These are phyloP conservation scores for Leucophenga maculata DNA, from an alignment of 2,888 invertebrate species.

Conservation along the genomic window DNA sequence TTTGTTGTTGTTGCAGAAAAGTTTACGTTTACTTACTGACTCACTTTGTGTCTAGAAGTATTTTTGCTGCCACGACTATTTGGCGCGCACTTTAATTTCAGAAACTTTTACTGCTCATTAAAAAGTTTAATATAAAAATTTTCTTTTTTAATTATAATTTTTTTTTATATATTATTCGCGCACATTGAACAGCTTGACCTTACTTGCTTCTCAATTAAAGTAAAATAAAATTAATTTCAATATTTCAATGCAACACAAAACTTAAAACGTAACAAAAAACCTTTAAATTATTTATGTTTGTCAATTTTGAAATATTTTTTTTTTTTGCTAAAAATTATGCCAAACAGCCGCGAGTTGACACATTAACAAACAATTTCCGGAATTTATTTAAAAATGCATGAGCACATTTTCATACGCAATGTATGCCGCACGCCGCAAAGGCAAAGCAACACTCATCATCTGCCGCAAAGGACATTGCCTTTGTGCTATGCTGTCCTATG, in stretches of 20 bases:
- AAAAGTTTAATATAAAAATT: not conserved
- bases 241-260: constrained; percentile 6
- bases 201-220: constrained; percentile 17
- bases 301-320: not conserved
- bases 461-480: too few relatives aligned
- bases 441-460: constrained; percentile 18
- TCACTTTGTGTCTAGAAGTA: not conserved
- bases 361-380: constrained; percentile 6
- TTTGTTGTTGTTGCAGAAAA: too few relatives aligned
- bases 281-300: not conserved
- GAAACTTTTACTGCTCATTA: constrained; percentile 6
- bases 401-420: constrained; percentile 35
- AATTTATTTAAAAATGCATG: constrained; percentile 44
- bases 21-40: not conserved
- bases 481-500: not conserved
- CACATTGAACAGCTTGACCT: too few relatives aligned
- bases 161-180: not conserved
- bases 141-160: not conserved
- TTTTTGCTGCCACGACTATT: not conserved
- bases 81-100: too few relatives aligned
- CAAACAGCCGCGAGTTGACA: constrained; percentile 24
- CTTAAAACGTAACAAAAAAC: not conserved
- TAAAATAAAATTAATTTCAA: constrained; percentile 21
- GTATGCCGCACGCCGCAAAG: constrained; percentile 23
- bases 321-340: constrained; percentile 23